phyloP scores from a whole-genome alignment of 2,113 vertebrate species.

The Lophura nycthemera region DNA sequence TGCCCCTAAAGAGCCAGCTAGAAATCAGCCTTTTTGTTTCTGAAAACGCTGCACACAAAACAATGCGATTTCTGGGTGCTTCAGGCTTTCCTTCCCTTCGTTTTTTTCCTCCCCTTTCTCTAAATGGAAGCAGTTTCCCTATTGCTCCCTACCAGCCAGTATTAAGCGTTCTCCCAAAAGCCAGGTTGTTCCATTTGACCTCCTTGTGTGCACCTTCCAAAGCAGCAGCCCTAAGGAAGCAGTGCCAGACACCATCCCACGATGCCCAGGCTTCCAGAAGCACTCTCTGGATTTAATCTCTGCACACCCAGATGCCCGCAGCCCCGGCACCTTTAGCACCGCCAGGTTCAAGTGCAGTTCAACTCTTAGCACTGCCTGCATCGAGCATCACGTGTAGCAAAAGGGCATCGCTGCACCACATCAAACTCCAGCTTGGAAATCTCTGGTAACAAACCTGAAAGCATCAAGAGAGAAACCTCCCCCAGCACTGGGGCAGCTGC shows the following conservation, averaged over 20 bases:
- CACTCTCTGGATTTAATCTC: not conserved
- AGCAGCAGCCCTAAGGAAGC: fast-evolving
- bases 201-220: not conserved
- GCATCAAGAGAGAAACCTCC: not conserved
- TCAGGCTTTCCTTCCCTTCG: not conserved
- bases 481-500: fast-evolving
- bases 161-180: not conserved
- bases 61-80: not conserved
- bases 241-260: fast-evolving
- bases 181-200: not conserved
- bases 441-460: fast-evolving
- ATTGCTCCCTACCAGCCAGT: not conserved
- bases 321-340: fast-evolving
- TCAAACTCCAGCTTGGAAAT: not conserved
- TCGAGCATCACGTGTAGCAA: fast-evolving
- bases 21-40: not conserved
- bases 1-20: not conserved
- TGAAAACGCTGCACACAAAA: not conserved
- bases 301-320: not conserved
- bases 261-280: not conserved
- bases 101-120: not conserved
- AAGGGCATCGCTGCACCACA: fast-evolving
- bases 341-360: fast-evolving
- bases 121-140: not conserved
- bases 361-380: not conserved